These are phyloP conservation scores for Lophotriccus pileatus DNA, from an alignment of 2,797 vertebrate species.

Conservation along the genomic window DNA sequence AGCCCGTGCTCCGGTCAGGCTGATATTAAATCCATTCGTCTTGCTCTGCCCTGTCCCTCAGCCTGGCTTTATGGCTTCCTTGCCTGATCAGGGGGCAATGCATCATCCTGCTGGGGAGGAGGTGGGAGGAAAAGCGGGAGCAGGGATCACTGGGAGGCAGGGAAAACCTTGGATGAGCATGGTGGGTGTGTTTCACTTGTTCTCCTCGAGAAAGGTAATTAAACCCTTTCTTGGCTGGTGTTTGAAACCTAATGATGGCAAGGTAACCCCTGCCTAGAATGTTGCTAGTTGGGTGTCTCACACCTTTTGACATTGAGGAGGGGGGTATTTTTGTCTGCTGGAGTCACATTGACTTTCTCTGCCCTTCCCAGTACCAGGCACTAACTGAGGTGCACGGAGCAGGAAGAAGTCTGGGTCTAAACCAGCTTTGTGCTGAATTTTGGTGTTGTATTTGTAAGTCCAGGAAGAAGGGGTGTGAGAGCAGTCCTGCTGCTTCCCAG, in stretches of 20 bases:
- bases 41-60: neutral
- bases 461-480: neutral
- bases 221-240: neutral
- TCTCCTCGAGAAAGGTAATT: neutral
- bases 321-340: neutral
- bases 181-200: neutral
- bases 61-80: neutral
- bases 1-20: neutral
- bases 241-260: neutral
- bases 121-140: neutral
- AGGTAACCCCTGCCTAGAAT: neutral
- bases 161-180: neutral
- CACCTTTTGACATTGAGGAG: neutral
- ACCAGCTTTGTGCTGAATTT: neutral
- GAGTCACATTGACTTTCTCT: neutral
- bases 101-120: neutral
- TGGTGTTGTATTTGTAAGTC: neutral
- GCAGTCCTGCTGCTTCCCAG: neutral
- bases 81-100: neutral
- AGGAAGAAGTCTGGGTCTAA: neutral
- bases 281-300: neutral
- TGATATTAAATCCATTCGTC: constrained; percentile 48
- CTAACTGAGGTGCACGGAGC: rapidly evolving
- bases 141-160: rapidly evolving
- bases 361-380: neutral